phyloP scores from a whole-genome alignment of 2,797 vertebrate species.

The Labroides dimidiatus region DNA sequence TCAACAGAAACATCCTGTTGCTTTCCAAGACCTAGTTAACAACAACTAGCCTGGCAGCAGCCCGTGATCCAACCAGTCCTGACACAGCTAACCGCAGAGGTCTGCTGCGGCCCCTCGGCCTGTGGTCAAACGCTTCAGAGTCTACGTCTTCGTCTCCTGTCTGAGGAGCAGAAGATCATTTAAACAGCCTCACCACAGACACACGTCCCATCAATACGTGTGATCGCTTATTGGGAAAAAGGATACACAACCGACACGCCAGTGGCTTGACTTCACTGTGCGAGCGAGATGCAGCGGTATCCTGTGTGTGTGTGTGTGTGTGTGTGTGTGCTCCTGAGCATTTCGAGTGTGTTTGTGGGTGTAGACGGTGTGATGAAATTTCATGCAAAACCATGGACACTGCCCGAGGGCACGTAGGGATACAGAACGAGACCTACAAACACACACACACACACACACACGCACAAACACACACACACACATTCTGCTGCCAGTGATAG shows the following conservation, averaged over 20 bases:
- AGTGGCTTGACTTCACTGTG: slow-evolving; percentile 25
- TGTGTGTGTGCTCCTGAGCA: slow-evolving; percentile 28
- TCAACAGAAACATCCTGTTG: slow-evolving; percentile 48
- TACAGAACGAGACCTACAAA: slow-evolving; percentile 39
- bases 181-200: slow-evolving; percentile 65
- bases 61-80: slow-evolving; percentile 63
- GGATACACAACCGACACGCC: slow-evolving; percentile 46
- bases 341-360: slow-evolving; percentile 50
- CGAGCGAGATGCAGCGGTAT: slow-evolving; percentile 19
- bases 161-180: slow-evolving; percentile 49
- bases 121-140: slow-evolving; percentile 75
- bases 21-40: slow-evolving; percentile 44
- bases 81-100: slow-evolving; percentile 71
- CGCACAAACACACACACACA: neutral
- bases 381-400: slow-evolving; percentile 76
- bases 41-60: slow-evolving; percentile 41
- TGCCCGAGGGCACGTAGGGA: slow-evolving; percentile 58
- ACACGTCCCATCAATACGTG: slow-evolving; percentile 69
- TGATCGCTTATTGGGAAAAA: slow-evolving; percentile 75
- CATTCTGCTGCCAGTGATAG: slow-evolving; percentile 46
- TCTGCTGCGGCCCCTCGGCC: slow-evolving; percentile 52
- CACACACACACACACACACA: slow-evolving; percentile 23
- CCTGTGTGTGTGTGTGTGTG: slow-evolving; percentile 39
- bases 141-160: slow-evolving; percentile 36
- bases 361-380: slow-evolving; percentile 79